Base-by-base conservation (phyloP, 2,797 vertebrate genomes). In the Lindbergichthys nudifrons region DNA sequence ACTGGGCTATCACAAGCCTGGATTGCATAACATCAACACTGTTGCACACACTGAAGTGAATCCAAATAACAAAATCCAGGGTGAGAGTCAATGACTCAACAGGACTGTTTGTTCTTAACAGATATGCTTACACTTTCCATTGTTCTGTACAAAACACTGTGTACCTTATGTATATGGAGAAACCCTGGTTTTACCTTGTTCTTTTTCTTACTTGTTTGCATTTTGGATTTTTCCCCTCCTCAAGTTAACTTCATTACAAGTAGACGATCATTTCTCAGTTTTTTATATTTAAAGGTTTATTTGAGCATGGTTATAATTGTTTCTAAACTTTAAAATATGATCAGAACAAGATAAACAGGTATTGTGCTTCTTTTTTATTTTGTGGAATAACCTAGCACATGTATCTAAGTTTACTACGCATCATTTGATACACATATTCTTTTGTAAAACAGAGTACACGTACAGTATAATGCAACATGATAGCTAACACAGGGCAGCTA, bases 61-160 rank as follows among this genome's bases (percentile, higher is more conserved):
- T 74, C 59, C 45, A 66, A 81, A 76, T 39, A 66, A 75, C 23
- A 78, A 72, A 80, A 85, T 53, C 14, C 66, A 66, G 58, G 46
- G 62, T 68, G 45, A 76, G 52, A 71, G 63, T 68, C 62, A 65
- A 15, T 78, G 66, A 89, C 77, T 84, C 61, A 75, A 63, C 64
- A 19, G 43, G 46, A 77, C 52, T 82, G 80, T 87, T 83, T 86
- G 72, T 79, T 32, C 53, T 43, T 48, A 77, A 61, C 39, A n/a
- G 30, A 75, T 68, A 64, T 74, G 77, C 61, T 76, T 75, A 83
- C 64, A 77, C 62, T 74, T 81, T 60, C 70, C 74, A 60, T 80
- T 83, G 79, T 84, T 88, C 70, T 52, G 72, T 46, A n/a, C 11
- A 74, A 79, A 79, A 82, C 57, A 58, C 11, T 41, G 19, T 43